Percentiles rank a stretch among this genome's conserved stretches.
phyloP scores from a whole-genome alignment of 2,113 vertebrate species.

The Circaetus gallicus region DNA sequence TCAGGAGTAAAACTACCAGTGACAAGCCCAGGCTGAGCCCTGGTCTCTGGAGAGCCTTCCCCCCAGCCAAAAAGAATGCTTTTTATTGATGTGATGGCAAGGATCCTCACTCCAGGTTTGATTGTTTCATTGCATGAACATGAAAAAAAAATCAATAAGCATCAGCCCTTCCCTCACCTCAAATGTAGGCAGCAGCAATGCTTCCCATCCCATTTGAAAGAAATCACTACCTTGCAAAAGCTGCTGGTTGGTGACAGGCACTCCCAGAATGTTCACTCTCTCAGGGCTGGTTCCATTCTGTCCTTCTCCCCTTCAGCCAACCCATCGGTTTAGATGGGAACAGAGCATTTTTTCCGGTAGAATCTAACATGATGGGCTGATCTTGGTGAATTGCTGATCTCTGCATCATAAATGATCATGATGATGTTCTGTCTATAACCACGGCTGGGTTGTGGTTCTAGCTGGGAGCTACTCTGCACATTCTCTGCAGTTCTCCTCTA shows the following conservation, averaged over 20 bases:
- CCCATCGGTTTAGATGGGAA: not conserved
- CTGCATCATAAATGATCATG: not conserved
- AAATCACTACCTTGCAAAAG: not conserved
- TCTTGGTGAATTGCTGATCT: not conserved
- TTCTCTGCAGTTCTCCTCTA: not conserved
- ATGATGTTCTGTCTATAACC: not conserved
- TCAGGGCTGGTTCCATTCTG: not conserved
- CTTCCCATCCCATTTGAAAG: not conserved
- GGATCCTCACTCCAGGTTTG: not conserved
- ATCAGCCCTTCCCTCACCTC: not conserved
- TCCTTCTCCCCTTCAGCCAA: not conserved
- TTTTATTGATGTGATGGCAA: not conserved
- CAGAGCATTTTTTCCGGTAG: not conserved
- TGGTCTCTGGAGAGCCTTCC: not conserved
- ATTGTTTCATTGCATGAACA: not conserved
- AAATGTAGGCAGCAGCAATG: not conserved
- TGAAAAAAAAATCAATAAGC: not conserved
- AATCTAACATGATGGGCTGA: not conserved
- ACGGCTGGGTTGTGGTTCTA: not conserved
- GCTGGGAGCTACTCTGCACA: not conserved
- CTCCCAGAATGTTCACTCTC: not conserved
- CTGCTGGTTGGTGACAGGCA: not conserved
- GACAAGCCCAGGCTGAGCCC: conserved; percentile 3
- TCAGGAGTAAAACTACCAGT: not conserved
- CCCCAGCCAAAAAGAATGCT: not conserved